A percentile compares a stretch with the other conserved stretches of the same genome.
Conservation (phyloP, 2,888 invertebrate species). For the Cotesia congregata region DNA sequence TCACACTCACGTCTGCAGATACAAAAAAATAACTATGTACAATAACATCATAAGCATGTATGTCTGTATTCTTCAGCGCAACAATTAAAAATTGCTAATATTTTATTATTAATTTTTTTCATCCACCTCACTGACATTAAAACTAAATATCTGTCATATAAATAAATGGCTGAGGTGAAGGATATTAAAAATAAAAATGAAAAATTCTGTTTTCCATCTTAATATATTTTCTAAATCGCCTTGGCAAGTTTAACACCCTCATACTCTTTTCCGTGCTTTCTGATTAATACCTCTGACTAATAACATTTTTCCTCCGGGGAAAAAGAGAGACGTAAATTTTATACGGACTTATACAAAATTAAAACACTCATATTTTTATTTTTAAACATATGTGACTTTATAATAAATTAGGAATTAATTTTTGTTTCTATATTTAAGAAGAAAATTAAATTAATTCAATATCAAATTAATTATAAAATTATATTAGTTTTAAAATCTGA, state of each 20-base stretch:
- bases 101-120: no score
- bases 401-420: no score
- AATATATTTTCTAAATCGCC: not conserved
- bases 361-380: slow-evolving; percentile 53
- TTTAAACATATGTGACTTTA: no score
- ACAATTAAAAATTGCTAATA: no score
- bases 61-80: no score
- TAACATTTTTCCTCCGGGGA: slow-evolving; percentile 67
- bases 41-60: no score
- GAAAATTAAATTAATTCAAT: no score
- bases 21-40: no score
- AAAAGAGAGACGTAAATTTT: slow-evolving; percentile 47
- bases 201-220: not conserved
- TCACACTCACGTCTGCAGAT: slow-evolving; percentile 55
- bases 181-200: not conserved
- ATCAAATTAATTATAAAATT: no score
- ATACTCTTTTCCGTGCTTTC: slow-evolving; percentile 44
- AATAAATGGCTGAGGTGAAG: not conserved
- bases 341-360: slow-evolving; percentile 67
- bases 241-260: not conserved
- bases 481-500: no score
- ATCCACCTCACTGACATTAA: not conserved
- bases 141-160: not conserved
- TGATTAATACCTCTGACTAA: slow-evolving; percentile 68
- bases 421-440: no score